Percentiles rank a stretch among this genome's conserved stretches.
These are phyloP conservation scores for Lepidocyrtinus sp. DNA, from an alignment of 2,888 invertebrate species.

Conservation along the genomic window DNA sequence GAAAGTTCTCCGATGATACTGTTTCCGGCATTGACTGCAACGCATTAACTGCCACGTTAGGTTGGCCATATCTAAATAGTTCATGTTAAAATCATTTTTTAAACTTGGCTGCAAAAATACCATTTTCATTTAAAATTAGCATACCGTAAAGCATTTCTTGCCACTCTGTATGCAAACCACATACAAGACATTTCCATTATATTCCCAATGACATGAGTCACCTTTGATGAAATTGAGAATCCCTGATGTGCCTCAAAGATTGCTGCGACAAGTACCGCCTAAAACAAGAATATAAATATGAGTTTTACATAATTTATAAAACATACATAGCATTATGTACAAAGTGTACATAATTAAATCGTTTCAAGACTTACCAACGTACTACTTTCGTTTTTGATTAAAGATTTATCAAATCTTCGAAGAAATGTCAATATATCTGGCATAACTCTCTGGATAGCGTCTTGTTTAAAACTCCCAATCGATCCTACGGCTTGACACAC, in stretches of 20 bases:
- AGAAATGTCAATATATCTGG: constrained; percentile 73
- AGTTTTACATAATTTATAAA: no score
- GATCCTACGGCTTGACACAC: constrained; percentile 85
- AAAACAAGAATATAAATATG: constrained; percentile 11
- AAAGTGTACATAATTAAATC: no score
- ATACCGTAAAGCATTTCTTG: constrained; percentile 74
- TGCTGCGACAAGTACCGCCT: constrained; percentile 65
- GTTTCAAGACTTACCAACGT: constrained; percentile 71
- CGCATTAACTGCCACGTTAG: constrained; percentile 80
- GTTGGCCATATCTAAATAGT: constrained; percentile 86
- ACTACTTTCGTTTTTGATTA: constrained; percentile 65
- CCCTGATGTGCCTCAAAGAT: constrained; percentile 69
- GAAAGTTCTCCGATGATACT: constrained; percentile 89
- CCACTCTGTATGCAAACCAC: constrained; percentile 91
- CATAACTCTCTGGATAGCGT: constrained; percentile 76
- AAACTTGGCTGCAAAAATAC: no score
- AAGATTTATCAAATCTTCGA: constrained; percentile 60
- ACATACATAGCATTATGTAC: no score
- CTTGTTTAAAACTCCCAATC: constrained; percentile 79
- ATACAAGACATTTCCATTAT: constrained; percentile 78
- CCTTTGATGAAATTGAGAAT: constrained; percentile 49
- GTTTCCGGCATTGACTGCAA: constrained; percentile 78
- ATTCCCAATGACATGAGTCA: constrained; percentile 74
- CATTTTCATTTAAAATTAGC: no score
- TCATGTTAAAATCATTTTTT: no score